Percentiles rank a stretch among this genome's conserved stretches.
Conservation (phyloP, 2,113 vertebrate genomes). For the Sinocyclocheilus anophthalmus region DNA sequence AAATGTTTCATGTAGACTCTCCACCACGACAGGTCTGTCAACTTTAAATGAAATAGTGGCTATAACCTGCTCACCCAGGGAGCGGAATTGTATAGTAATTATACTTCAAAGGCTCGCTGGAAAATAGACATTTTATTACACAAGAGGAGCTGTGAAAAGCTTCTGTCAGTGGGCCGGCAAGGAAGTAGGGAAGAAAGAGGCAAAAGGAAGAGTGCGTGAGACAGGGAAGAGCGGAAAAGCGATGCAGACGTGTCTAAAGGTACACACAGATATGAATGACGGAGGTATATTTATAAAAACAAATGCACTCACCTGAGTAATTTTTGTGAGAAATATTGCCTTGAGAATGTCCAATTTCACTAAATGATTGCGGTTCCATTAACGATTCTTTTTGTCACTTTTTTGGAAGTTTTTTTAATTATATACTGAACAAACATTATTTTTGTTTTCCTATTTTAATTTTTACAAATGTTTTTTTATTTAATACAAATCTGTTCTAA, state of each 20-base stretch:
- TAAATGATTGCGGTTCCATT: neutral
- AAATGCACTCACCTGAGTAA: neutral
- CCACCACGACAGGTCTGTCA: conserved; percentile 67
- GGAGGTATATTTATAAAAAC: neutral
- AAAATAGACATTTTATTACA: conserved; percentile 71
- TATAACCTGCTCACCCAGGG: conserved; percentile 74
- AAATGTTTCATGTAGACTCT: conserved; percentile 64
- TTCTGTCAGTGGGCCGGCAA: conserved; percentile 53
- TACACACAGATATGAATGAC: neutral
- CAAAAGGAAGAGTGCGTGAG: conserved; percentile 23
- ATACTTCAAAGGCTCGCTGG: conserved; percentile 74
- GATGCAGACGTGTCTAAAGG: conserved; percentile 19
- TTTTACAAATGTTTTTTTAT: neutral
- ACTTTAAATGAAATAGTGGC: conserved; percentile 75
- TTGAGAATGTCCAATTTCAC: neutral
- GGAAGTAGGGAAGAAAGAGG: conserved; percentile 6
- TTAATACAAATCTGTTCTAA: neutral
- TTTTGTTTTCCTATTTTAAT: neutral
- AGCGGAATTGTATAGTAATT: conserved; percentile 75
- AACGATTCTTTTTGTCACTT: neutral
- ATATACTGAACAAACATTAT: neutral
- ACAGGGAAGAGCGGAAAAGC: conserved; percentile 13
- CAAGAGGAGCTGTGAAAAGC: conserved; percentile 69
- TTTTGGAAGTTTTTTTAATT: neutral
- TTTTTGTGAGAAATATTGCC: neutral